Evolutionary conservation across 2,888 invertebrate species (phyloP).

Genomic region (Pterostichus madidus): DNA sequence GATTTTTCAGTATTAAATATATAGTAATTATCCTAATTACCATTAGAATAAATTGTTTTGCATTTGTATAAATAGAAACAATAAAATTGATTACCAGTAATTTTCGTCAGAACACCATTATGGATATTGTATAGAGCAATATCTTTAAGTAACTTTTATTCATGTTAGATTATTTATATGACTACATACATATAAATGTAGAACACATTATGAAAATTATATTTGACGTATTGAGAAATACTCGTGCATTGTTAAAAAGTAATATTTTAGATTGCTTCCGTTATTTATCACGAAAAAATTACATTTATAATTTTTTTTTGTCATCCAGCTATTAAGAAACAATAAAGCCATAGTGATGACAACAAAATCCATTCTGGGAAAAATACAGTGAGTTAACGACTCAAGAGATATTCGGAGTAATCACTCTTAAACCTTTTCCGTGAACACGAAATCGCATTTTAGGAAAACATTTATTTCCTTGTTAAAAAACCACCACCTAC

Average conservation of each 20-base stretch:
- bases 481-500: background rate
- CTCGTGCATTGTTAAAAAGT: background rate
- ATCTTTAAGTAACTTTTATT: constrained; percentile 50
- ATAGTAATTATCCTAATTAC: background rate
- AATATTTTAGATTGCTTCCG: too few species aligned
- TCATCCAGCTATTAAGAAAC: too few species aligned
- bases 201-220: constrained; percentile 38
- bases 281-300: too few species aligned
- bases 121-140: constrained; percentile 37
- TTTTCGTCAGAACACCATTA: constrained; percentile 36
- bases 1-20: too few species aligned
- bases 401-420: too few species aligned
- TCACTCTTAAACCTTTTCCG: background rate
- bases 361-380: too few species aligned
- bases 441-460: background rate
- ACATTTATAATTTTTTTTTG: too few species aligned
- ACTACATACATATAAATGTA: constrained; percentile 42
- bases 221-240: constrained; percentile 26
- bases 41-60: background rate
- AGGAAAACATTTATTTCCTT: background rate
- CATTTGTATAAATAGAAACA: background rate
- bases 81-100: constrained; percentile 2
- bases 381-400: too few species aligned
- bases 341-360: too few species aligned
- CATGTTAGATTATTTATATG: constrained; percentile 37